Evolutionary conservation across 2,113 vertebrate species (phyloP), one percentile per base, ranked within the genome.

Genomic region (Xyliphius kryptos): DNA sequence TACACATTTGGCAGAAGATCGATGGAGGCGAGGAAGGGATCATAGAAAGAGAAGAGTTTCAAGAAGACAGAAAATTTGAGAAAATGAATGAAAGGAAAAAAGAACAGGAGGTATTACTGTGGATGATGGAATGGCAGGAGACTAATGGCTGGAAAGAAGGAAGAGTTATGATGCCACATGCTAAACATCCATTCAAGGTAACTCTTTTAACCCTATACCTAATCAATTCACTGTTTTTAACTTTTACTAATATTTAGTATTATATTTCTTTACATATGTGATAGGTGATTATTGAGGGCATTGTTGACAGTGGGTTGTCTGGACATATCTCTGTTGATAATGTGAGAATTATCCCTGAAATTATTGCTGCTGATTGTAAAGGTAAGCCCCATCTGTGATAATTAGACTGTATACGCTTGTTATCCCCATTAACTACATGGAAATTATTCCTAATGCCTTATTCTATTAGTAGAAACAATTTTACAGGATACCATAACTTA

Each of bases 201-300:
- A 26, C 2, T 20, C 41, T 43, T n/a, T n/a, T n/a, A n/a, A n/a
- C n/a, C n/a, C n/a, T n/a, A n/a, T n/a, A n/a, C n/a, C n/a, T n/a
- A n/a, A n/a, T n/a, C n/a, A n/a, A n/a, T n/a, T n/a, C n/a, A n/a
- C n/a, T n/a, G n/a, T n/a, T n/a, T n/a, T n/a, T n/a, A n/a, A n/a
- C n/a, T n/a, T n/a, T n/a, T n/a, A n/a, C n/a, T n/a, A n/a, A n/a
- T n/a, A n/a, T n/a, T n/a, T n/a, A n/a, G n/a, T n/a, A n/a, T n/a
- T n/a, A n/a, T n/a, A n/a, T 57, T 1, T 54, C 52, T 50, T 44
- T 55, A 16, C 81, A 61, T 79, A 61, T 12, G 76, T 83, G 80
- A 9, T 74, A 98, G 95, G 94, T 98, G 82, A 87, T 95, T 68
- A 85, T 98, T 66, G 95, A 97, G 68, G 94, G 89, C 10, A 87